Conservation (phyloP, 2,113 vertebrate genomes). For the Erythrocercus mccallii region DNA sequence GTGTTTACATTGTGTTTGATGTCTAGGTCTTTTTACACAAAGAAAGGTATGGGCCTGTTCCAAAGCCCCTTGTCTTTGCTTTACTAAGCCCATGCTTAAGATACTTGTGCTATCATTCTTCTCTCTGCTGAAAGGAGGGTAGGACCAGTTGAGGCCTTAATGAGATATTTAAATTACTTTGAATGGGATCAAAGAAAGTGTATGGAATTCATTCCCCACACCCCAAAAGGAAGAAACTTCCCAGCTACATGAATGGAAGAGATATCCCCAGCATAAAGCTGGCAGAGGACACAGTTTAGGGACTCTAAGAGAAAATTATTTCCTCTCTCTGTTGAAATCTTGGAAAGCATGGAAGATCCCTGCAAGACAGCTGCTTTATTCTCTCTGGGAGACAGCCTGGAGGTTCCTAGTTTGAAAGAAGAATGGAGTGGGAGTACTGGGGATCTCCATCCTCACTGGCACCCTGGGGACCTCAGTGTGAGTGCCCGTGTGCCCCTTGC, state of each 20-base stretch:
- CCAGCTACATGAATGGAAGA: neutral
- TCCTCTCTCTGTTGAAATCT: neutral
- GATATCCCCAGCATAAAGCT: neutral
- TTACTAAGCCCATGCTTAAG: neutral
- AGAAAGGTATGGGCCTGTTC: neutral
- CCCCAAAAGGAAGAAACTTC: neutral
- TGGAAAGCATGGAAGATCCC: neutral
- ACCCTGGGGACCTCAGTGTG: neutral
- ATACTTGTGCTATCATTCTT: neutral
- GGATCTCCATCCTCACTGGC: neutral
- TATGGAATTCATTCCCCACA: neutral
- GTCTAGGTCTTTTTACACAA: neutral
- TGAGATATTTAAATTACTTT: neutral
- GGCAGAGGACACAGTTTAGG: neutral
- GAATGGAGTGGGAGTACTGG: neutral
- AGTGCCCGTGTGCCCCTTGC: accelerated
- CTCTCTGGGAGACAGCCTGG: neutral
- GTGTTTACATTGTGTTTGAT: neutral
- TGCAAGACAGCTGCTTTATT: neutral
- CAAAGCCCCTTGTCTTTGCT: neutral
- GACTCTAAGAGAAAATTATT: neutral
- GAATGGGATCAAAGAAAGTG: neutral
- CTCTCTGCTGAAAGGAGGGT: neutral
- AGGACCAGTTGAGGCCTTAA: neutral
- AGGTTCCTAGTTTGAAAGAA: neutral